Evolutionary conservation across 2,888 invertebrate genomes (phyloP).

Genomic region (Chalcosyrphus nemorum): DNA sequence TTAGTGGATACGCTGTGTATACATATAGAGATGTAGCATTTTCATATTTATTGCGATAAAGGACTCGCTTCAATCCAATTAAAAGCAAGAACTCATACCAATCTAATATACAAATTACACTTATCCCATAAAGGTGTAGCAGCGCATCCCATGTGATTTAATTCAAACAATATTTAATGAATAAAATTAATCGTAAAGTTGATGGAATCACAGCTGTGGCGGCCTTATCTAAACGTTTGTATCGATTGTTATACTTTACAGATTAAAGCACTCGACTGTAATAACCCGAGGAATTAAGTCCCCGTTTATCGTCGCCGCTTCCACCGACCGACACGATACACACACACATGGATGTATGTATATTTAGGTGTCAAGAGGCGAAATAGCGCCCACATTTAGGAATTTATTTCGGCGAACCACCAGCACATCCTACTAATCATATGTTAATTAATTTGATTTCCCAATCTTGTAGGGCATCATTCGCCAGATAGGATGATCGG

Average conservation of each 20-base stretch:
- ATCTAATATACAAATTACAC: no score
- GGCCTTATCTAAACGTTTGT: neutral
- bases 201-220: slow-evolving; percentile 47
- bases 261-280: slow-evolving; percentile 35
- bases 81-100: no score
- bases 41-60: no score
- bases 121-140: no score
- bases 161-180: slow-evolving; percentile 68
- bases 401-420: neutral
- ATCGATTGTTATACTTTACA: slow-evolving; percentile 43
- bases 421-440: slow-evolving; percentile 38
- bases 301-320: slow-evolving; percentile 34
- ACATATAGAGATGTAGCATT: no score
- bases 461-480: slow-evolving; percentile 41
- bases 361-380: slow-evolving; percentile 9
- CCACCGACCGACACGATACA: slow-evolving; percentile 13
- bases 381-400: slow-evolving; percentile 15
- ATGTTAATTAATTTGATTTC: slow-evolving; percentile 67
- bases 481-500: no score
- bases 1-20: no score
- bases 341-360: neutral
- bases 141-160: slow-evolving; percentile 58
- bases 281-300: slow-evolving; percentile 46
- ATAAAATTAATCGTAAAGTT: slow-evolving; percentile 40
- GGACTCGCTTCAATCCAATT: no score